These are phyloP conservation scores for Pemphigus obesinymphae DNA, from an alignment of 1,140 invertebrate genomes.

Conservation along the genomic window DNA sequence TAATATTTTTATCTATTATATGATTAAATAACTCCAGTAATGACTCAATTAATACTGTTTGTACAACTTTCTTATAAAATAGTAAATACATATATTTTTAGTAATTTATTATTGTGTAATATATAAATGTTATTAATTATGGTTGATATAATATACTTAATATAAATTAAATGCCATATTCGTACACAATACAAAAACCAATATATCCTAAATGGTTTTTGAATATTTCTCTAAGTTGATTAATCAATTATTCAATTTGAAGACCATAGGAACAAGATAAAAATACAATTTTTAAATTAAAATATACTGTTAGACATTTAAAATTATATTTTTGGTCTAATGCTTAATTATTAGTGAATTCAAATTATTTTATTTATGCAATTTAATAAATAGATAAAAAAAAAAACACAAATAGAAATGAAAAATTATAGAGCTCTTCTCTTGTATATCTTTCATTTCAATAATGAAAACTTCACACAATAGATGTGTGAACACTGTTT, in stretches of 20 bases:
- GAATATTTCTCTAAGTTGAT: background rate
- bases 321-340: slow-evolving; percentile 16
- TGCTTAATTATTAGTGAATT: background rate
- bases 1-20: too few species aligned
- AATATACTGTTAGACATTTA: background rate
- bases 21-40: too few species aligned
- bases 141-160: too few species aligned
- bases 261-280: background rate
- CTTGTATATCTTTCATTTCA: background rate
- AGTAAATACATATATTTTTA: too few species aligned
- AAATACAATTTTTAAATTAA: background rate
- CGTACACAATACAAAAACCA: too few species aligned
- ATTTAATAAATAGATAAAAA: background rate
- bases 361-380: background rate
- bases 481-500: background rate
- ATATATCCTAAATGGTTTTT: too few species aligned
- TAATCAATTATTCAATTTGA: background rate
- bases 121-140: too few species aligned
- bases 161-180: too few species aligned
- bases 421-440: background rate
- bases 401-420: background rate
- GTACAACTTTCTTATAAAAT: too few species aligned
- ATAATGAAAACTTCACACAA: background rate
- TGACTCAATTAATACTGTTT: too few species aligned
- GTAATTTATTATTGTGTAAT: too few species aligned